Evolutionary conservation across 2,113 vertebrate genomes (phyloP), one percentile per base, ranked within the genome.

Genomic region (Spilogale gracilis): DNA sequence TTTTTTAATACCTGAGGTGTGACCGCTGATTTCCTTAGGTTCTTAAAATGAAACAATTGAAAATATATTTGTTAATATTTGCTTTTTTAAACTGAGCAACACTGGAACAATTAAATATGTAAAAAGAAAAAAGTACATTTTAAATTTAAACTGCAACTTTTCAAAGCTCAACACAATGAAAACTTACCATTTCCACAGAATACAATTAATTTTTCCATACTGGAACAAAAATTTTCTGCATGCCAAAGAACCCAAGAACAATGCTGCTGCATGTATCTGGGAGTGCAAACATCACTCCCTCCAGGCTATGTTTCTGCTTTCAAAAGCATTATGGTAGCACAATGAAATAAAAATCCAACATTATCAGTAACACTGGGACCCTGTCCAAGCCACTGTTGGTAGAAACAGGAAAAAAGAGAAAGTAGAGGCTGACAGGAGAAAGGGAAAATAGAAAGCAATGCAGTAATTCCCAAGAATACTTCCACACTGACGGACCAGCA

Each of bases 1-100:
- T 97, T 99, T 99, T 98, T 99, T 99, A 97, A 99, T 99, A 96
- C 99, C 99, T 84, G 99, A 99, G 6, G 99, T 99, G 96, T 99
- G 99, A 83, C 99, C 99, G 16, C 99, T 99, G 60, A 99, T 99
- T 98, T 99, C 98, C 9, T 99, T 99, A 80, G 99, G 99, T 48
- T 99, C 99, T 99, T 96, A 92, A 97, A 56, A 97, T 13, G 45
- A 98, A 97, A 96, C 23, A 93, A 87, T 94, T 82, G 67, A 79
- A 82, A 95, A 73, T 60, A 85, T 1, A 61, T 65, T 54, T 79
- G 52, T 95, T 92, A 97, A 85, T 43, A 96, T 43, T 8, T 96
- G 25, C 67, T 67, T 94, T 95, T 95, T 73, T 58, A 82, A 94
- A 92, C 10, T 82, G 10, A 95, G n/a, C 23, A 96, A 76, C 25